phyloP scores from a whole-genome alignment of 1,140 invertebrate species.

The Agrypnia vestita region DNA sequence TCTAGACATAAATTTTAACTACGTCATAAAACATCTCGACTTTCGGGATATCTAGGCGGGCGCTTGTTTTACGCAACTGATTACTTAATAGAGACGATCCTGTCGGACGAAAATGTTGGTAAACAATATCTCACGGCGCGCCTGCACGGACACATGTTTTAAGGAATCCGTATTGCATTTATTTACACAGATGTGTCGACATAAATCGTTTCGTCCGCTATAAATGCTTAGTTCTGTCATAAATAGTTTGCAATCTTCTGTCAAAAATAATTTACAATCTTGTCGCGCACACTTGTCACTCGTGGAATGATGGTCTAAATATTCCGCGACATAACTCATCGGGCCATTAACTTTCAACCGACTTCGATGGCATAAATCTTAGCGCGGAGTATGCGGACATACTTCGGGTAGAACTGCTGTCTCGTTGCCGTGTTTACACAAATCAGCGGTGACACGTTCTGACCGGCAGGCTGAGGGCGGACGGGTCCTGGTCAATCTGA shows the following conservation, averaged over 20 bases:
- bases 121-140: neutral
- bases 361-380: neutral
- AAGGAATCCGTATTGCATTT: slow-evolving; percentile 14
- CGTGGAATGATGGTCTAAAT: neutral
- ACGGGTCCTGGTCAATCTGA: neutral
- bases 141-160: slow-evolving; percentile 23
- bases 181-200: slow-evolving; percentile 18
- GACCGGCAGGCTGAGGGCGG: neutral
- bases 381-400: neutral
- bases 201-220: too few species aligned
- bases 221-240: neutral
- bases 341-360: neutral
- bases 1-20: too few species aligned
- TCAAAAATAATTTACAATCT: neutral
- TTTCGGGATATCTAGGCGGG: too few species aligned
- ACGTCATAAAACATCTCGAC: too few species aligned
- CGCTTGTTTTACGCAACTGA: too few species aligned
- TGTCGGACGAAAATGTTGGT: neutral
- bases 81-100: too few species aligned
- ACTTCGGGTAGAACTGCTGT: neutral
- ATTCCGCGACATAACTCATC: neutral
- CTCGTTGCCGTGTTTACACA: slow-evolving; percentile 7
- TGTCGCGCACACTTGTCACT: slow-evolving; percentile 4
- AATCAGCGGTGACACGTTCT: neutral
- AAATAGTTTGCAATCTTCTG: neutral